Conservation (phyloP, 2,113 vertebrate species). For the Tursiops truncatus region DNA sequence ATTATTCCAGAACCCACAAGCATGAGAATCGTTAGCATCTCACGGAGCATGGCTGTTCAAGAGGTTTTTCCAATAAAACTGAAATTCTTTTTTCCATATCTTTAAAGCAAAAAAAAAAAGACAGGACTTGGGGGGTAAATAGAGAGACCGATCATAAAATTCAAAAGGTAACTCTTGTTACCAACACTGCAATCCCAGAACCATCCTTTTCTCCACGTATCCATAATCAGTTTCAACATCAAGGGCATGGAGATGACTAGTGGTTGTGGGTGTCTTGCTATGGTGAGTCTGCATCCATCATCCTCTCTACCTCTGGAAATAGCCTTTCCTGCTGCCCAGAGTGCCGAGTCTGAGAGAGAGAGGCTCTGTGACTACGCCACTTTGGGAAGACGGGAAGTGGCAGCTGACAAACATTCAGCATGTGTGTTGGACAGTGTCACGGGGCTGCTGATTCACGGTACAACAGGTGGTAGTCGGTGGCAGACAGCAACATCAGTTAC, state of each 20-base stretch:
- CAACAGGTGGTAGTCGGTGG: not conserved
- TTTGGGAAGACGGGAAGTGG: not conserved
- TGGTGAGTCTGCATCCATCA: not conserved
- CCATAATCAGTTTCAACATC: not conserved
- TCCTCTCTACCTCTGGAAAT: not conserved
- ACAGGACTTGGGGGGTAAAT: not conserved
- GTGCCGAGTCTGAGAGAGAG: not conserved
- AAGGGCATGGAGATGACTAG: not conserved
- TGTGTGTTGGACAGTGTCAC: accelerated
- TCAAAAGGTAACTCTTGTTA: not conserved
- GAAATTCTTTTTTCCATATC: not conserved
- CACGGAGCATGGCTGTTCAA: too few relatives aligned
- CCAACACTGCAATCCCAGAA: not conserved
- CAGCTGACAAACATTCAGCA: not conserved
- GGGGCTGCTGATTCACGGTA: not conserved
- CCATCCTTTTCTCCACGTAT: not conserved
- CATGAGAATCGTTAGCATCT: not conserved
- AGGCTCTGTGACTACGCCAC: not conserved
- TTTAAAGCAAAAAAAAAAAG: not conserved
- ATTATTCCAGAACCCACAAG: not conserved
- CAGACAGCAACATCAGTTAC: not conserved
- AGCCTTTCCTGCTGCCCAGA: not conserved
- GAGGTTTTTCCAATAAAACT: not conserved
- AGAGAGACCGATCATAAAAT: not conserved
- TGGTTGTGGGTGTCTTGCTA: accelerated